Evolutionary conservation across 1,140 invertebrate genomes (phyloP).

Genomic region (Heliconius nattereri): DNA sequence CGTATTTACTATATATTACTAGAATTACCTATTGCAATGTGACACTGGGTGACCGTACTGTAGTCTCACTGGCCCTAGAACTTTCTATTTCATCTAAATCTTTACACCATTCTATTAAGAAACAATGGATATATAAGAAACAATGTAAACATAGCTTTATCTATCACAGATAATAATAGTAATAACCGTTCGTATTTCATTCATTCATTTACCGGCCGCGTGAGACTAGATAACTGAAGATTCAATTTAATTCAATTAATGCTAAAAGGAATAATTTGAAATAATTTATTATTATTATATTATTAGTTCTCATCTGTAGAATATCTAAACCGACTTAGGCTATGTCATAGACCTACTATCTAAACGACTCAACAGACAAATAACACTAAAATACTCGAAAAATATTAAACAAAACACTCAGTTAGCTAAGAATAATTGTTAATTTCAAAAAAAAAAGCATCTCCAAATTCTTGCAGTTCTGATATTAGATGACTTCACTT

Average conservation of each 20-base stretch:
- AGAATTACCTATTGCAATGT: background rate
- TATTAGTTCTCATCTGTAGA: background rate
- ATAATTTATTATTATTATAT: background rate
- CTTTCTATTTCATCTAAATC: background rate
- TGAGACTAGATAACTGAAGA: background rate
- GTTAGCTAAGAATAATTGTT: background rate
- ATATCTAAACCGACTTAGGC: constrained; percentile 12
- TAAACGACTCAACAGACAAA: constrained; percentile 4
- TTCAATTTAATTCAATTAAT: background rate
- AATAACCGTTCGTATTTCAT: background rate
- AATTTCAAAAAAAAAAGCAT: background rate
- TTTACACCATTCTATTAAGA: background rate
- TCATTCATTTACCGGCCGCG: background rate
- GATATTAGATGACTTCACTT: background rate
- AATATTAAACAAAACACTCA: constrained; percentile 1
- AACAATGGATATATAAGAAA: background rate
- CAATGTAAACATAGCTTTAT: constrained; percentile 4
- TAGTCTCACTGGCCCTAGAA: background rate
- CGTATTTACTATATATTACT: background rate
- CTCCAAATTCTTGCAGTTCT: background rate
- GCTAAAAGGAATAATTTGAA: background rate
- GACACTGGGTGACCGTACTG: background rate
- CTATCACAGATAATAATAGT: constrained; percentile 11
- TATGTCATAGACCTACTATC: background rate
- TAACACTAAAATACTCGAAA: background rate